phyloP scores from a whole-genome alignment of 2,888 invertebrate genomes.

The Limnephilus marmoratus region DNA sequence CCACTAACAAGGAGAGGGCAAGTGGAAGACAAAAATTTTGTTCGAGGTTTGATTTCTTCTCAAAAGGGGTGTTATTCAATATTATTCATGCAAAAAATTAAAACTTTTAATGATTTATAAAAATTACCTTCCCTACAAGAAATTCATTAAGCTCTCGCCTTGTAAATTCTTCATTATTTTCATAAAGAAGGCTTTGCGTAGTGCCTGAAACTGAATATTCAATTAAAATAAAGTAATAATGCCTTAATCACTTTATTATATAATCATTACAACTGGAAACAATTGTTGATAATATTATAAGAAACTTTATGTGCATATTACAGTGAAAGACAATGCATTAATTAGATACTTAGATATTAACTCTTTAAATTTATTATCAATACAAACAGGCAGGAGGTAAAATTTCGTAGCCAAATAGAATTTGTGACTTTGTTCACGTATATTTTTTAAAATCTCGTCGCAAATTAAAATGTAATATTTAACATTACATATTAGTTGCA shows the following conservation, averaged over 20 bases:
- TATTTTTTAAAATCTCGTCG: no score
- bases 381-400: no score
- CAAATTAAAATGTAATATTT: no score
- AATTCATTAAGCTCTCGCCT: neutral
- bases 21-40: neutral
- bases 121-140: neutral
- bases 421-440: no score
- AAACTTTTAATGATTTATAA: neutral
- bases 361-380: no score
- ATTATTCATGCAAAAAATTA: neutral
- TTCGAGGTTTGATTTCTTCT: conserved; percentile 2
- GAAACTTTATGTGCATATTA: neutral
- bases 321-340: neutral
- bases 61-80: neutral
- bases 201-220: neutral
- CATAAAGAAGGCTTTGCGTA: neutral
- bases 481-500: no score
- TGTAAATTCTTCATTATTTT: neutral
- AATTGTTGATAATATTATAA: neutral
- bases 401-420: no score
- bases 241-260: neutral
- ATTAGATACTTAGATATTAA: no score
- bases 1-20: conserved; percentile 4
- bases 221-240: neutral
- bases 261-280: neutral